A percentile compares a stretch with the other conserved stretches of the same genome.
phyloP scores from a whole-genome alignment of 2,888 invertebrate genomes.

The Epinotia nisella region DNA sequence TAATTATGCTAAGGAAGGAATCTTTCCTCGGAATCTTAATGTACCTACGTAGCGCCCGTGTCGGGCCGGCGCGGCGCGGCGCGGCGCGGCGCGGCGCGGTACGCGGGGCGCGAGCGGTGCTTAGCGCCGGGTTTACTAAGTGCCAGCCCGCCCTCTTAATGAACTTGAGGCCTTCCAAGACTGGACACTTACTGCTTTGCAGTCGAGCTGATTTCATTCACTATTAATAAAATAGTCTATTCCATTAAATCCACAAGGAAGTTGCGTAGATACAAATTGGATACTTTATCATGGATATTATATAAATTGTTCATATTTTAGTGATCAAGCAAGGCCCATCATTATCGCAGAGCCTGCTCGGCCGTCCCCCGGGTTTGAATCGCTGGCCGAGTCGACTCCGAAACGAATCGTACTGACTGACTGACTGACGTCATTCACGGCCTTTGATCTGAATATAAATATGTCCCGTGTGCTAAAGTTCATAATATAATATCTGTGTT shows the following conservation, averaged over 20 bases:
- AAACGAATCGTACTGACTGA: too few species aligned
- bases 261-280: too few species aligned
- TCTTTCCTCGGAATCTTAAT: constrained; percentile 25
- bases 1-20: constrained; percentile 26
- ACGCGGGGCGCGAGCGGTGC: not conserved
- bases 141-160: not conserved
- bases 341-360: too few species aligned
- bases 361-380: too few species aligned
- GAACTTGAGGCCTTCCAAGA: not conserved
- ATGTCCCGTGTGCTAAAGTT: too few species aligned
- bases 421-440: too few species aligned
- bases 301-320: too few species aligned
- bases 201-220: not conserved
- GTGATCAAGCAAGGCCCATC: too few species aligned
- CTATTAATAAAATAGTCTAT: not conserved
- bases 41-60: not conserved
- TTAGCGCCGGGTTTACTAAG: not conserved
- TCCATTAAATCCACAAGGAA: not conserved
- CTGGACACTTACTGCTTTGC: not conserved
- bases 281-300: too few species aligned
- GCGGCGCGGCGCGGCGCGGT: not conserved
- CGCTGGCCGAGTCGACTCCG: too few species aligned
- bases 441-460: too few species aligned
- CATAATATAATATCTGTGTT: too few species aligned
- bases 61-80: not conserved